Evolutionary conservation across 2,797 vertebrate genomes (phyloP), one percentile per base, ranked within the genome.

Genomic region (Melanotaenia pygmaea): DNA sequence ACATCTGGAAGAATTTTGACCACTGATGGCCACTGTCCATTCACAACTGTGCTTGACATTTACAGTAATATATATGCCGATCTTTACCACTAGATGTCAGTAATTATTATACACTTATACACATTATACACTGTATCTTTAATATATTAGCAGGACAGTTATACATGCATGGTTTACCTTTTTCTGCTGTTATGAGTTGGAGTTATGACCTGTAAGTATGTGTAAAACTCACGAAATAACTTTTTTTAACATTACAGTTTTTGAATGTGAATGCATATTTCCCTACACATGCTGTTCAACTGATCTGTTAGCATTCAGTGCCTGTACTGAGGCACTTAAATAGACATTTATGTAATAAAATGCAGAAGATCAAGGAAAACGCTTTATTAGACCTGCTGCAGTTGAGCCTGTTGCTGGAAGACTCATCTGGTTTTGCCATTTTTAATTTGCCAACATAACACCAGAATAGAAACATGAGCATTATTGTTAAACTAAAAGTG

Each of bases 301-400:
- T 32, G 5, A 32, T 32, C 32, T 32, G 6, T 32, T 32, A 32
- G 32, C 1, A 32, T 32, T 5, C 32, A 32, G 32, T 32, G 32
- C 32, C 13, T 18, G 20, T 4, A 10, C 13, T 43, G 51, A 63
- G 69, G 16, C 6, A 10, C 9, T 35, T 64, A 28, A 28, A 64
- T 6, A 64, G 35, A 35, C 37, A 53, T 18, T 64, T 28, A 51
- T 53, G 54, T 64, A 28, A 75, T 28, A 13, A 32, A 20, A 51
- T 59, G 18, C 34, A 35, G 43, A 50, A n/a, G 37, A 57, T 34
- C 62, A 26, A 2, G 7, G 7, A 45, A 59, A 1, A 7, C 40
- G n/a, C 0, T 30, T 35, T 50, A n/a, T 16, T 20, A 53, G 8
- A 37, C 54, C 43, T 35, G 18, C 20, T 38, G 9, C 18, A 26